Evolutionary conservation across 2,113 vertebrate genomes (phyloP).

Genomic region (Ciconia stormi): DNA sequence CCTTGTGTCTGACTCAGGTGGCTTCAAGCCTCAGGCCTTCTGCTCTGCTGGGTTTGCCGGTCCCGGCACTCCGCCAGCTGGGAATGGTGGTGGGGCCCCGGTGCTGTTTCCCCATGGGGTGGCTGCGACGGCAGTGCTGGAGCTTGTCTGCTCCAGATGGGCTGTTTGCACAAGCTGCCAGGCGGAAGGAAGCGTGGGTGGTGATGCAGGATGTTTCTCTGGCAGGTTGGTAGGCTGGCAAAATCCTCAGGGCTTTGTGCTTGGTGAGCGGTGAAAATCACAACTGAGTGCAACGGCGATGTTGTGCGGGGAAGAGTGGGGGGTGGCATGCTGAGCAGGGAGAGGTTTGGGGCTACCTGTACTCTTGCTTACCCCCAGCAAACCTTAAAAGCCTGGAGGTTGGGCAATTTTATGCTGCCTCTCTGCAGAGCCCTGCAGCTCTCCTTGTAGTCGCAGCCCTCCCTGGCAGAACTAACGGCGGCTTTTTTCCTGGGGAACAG

Average conservation of each 20-base stretch:
- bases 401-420: neutral
- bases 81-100: accelerated
- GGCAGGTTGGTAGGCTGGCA: neutral
- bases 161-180: neutral
- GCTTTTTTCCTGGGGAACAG: neutral
- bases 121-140: neutral
- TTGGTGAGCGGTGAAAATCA: neutral
- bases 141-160: neutral
- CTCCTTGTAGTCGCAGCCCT: neutral
- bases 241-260: neutral
- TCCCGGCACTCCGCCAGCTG: accelerated
- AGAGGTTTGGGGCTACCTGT: neutral
- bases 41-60: neutral
- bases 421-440: neutral
- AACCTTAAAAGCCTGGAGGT: neutral
- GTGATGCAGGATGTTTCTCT: neutral
- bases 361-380: neutral
- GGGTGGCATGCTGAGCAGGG: accelerated
- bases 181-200: neutral
- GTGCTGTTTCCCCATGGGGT: neutral
- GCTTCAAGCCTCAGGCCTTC: neutral
- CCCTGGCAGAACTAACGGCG: accelerated
- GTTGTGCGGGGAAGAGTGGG: accelerated
- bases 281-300: accelerated
- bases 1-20: neutral